These are phyloP conservation scores for Quadroppia sp. DNA, from an alignment of 2,888 invertebrate genomes.

Conservation along the genomic window DNA sequence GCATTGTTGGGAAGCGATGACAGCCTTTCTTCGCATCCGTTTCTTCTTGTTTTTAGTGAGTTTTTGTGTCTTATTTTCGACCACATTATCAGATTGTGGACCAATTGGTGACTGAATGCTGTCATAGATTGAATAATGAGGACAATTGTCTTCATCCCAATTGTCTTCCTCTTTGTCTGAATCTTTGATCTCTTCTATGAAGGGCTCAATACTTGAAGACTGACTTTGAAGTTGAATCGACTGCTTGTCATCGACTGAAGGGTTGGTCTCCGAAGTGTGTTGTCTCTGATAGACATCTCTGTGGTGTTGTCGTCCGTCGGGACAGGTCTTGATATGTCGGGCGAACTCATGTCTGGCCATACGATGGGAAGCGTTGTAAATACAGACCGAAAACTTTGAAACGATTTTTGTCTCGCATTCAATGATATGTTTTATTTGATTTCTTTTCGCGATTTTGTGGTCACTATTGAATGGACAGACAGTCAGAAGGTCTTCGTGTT, in stretches of 20 bases:
- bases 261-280: too few relatives aligned
- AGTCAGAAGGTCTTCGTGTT: neutral
- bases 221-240: too few relatives aligned
- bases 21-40: constrained; percentile 22
- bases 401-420: constrained; percentile 5
- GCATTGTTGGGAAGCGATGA: neutral
- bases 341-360: constrained; percentile 24
- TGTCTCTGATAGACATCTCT: neutral
- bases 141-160: constrained; percentile 25
- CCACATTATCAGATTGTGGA: neutral
- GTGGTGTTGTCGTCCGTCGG: constrained; percentile 13
- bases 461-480: constrained; percentile 8
- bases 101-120: neutral
- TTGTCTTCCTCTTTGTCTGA: neutral
- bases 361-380: constrained; percentile 31
- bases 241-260: too few relatives aligned
- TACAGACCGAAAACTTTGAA: neutral
- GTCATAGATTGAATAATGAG: neutral
- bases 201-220: neutral
- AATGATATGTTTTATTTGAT: constrained; percentile 17
- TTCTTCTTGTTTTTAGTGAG: constrained; percentile 29
- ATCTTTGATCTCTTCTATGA: neutral
- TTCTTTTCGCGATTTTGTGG: constrained; percentile 16
- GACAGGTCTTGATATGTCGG: constrained; percentile 5
- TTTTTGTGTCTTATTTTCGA: neutral